Evolutionary conservation across 2,113 vertebrate genomes (phyloP), one percentile per base, ranked within the genome.

Genomic region (Nannospalax galili): DNA sequence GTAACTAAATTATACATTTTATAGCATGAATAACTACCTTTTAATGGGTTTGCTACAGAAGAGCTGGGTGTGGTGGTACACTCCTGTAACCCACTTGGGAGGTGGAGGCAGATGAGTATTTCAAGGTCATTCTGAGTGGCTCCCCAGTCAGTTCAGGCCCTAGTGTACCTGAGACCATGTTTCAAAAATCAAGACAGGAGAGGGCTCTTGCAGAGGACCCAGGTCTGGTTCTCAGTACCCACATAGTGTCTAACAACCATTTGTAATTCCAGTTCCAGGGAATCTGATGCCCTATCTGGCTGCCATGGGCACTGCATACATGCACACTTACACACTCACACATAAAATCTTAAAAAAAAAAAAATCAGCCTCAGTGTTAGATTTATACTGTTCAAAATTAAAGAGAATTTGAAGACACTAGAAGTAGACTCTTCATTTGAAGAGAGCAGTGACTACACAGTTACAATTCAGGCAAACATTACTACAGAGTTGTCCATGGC

Each of bases 381-480:
- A 94, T 64, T 89, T 77, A 74, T 56, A n/a, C 17, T 64, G 19
- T 72, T 74, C 26, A 87, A n/a, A 77, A 81, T 82, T 32, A 80
- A 79, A 95, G 19, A 85, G 20, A 92, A 75, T 70, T 84, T 22
- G 72, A 64, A 40, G 48, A 92, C 12, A 64, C 35, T 62, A 91
- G 24, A 82, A 70, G n/a, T n/a, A 82, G 17, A 95, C 84, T 92
- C 26, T 82, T 90, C 70, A 95, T 56, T 45, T 90, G 74, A 93
- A 95, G 45, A 95, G 77, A 92, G 40, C 20, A 95, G 81, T 35
- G 64, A 69, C 3, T 30, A 82, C 20, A 69, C 22, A 90, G 52
- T 67, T 90, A 77, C 4, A 84, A 56, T 67, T 64, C 80, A 75
- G 85, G 65, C 37, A 92, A 32, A 93, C 7, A 93, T 32, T 30